Evolutionary conservation across 2,888 invertebrate genomes (phyloP).

Genomic region (Stenodema calcarata): DNA sequence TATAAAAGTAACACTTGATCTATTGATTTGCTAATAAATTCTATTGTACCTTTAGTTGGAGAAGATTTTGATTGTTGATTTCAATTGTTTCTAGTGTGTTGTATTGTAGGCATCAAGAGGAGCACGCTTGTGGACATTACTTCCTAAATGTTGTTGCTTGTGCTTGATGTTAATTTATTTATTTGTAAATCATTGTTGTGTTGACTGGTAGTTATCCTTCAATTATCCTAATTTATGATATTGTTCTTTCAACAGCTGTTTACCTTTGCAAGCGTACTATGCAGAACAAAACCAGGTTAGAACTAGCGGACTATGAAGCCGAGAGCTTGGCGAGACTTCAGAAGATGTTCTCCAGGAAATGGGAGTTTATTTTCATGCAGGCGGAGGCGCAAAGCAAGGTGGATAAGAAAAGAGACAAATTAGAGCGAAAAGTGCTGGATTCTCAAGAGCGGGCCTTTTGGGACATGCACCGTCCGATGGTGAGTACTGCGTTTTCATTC

Average conservation of each 20-base stretch:
- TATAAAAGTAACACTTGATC: too few species aligned
- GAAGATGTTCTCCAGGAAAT: slow-evolving; percentile 98
- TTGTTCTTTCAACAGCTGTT: slow-evolving; percentile 74
- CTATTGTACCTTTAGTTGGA: too few species aligned
- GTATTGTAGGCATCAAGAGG: background rate
- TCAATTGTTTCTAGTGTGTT: too few species aligned
- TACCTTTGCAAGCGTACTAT: slow-evolving; percentile 99
- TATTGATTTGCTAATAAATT: too few species aligned
- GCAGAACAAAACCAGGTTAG: slow-evolving; percentile 98
- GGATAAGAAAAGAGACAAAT: slow-evolving; percentile 97
- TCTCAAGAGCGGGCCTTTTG: slow-evolving; percentile 99
- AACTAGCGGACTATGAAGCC: slow-evolving; percentile 97
- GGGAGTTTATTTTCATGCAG: slow-evolving; percentile 99
- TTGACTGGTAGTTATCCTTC: background rate
- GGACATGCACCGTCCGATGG: slow-evolving; percentile 99
- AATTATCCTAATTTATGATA: background rate
- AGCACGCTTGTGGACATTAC: background rate
- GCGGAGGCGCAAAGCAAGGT: slow-evolving; percentile 92
- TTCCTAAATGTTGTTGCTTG: too few species aligned
- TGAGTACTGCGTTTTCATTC: slow-evolving; percentile 63
- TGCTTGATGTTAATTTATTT: too few species aligned
- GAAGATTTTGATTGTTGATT: too few species aligned
- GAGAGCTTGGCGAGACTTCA: slow-evolving; percentile 96
- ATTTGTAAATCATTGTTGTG: too few species aligned
- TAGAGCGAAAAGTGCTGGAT: slow-evolving; percentile 97